Conservation (phyloP, 2,113 vertebrate genomes). For the Gobius niger region DNA sequence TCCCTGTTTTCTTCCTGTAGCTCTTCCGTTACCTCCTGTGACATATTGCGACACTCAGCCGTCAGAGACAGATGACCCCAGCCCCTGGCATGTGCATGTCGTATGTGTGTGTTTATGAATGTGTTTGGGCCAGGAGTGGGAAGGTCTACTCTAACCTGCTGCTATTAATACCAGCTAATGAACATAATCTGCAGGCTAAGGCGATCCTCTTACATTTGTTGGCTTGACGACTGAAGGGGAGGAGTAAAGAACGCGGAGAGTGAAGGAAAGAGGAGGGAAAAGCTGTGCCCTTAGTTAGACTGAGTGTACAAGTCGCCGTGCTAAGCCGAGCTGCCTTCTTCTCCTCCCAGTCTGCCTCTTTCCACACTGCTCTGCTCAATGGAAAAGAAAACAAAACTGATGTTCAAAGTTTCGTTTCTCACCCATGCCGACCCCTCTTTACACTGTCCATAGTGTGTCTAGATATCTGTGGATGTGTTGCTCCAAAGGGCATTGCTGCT, state of each 20-base stretch:
- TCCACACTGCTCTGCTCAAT: slow-evolving; percentile 16
- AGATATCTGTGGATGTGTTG: slow-evolving; percentile 32
- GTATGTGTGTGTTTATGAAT: slow-evolving; percentile 23
- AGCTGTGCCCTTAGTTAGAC: slow-evolving; percentile 57
- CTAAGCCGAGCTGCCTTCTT: slow-evolving; percentile 29
- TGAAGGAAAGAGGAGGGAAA: slow-evolving; percentile 60
- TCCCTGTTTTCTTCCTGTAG: slow-evolving; percentile 11
- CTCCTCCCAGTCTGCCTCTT: slow-evolving; percentile 28
- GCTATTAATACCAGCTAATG: slow-evolving; percentile 92
- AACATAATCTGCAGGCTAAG: slow-evolving; percentile 79
- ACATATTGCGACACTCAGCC: slow-evolving; percentile 54
- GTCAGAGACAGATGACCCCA: slow-evolving; percentile 68
- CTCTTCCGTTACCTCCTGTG: slow-evolving; percentile 31
- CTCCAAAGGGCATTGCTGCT: slow-evolving; percentile 46
- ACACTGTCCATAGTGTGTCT: slow-evolving; percentile 16
- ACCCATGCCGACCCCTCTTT: slow-evolving; percentile 39
- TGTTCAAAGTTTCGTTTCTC: slow-evolving; percentile 70
- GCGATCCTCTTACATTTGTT: slow-evolving; percentile 86
- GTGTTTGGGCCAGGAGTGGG: slow-evolving; percentile 34
- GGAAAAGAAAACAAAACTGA: slow-evolving; percentile 65
- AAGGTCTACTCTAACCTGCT: slow-evolving; percentile 73
- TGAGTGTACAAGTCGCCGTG: slow-evolving; percentile 15
- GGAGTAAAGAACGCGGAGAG: slow-evolving; percentile 35
- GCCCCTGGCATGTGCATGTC: slow-evolving; percentile 24
- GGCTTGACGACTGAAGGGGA: slow-evolving; percentile 55